Evolutionary conservation across 2,113 vertebrate genomes (phyloP).

Genomic region (Heloderma charlesbogerti): DNA sequence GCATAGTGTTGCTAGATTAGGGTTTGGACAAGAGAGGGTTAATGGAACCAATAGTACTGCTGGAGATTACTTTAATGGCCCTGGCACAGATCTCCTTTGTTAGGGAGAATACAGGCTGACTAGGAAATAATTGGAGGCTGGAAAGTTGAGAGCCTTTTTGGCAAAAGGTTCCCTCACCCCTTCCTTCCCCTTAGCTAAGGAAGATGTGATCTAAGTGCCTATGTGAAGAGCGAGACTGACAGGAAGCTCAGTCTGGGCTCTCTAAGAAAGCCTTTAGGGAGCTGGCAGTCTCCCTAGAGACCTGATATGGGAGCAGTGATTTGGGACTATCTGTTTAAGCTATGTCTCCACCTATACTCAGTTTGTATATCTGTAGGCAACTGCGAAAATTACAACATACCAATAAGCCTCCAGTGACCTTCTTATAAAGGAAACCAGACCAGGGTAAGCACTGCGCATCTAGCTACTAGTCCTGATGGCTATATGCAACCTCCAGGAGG

Average conservation of each 20-base stretch:
- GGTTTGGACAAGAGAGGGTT: background rate
- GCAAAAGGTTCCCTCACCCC: too few species aligned
- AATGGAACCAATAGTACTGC: background rate
- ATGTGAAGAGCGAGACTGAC: too few species aligned
- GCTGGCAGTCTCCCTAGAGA: background rate
- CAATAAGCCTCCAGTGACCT: background rate
- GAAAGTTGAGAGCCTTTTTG: too few species aligned
- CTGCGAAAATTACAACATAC: background rate
- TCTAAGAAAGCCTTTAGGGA: background rate
- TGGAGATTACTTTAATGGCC: background rate
- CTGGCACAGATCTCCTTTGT: too few species aligned
- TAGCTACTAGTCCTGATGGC: background rate
- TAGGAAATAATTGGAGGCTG: background rate
- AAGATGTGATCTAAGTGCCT: background rate
- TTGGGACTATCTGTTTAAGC: background rate
- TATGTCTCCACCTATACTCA: background rate
- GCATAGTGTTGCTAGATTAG: background rate
- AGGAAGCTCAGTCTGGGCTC: background rate
- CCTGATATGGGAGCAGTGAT: background rate
- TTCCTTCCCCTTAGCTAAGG: too few species aligned
- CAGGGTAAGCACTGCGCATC: background rate
- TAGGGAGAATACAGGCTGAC: background rate
- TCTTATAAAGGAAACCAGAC: too few species aligned
- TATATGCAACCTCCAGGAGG: too few species aligned
- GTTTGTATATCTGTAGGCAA: background rate